phyloP scores from a whole-genome alignment of 2,888 invertebrate species.

The Acronicta leporina region DNA sequence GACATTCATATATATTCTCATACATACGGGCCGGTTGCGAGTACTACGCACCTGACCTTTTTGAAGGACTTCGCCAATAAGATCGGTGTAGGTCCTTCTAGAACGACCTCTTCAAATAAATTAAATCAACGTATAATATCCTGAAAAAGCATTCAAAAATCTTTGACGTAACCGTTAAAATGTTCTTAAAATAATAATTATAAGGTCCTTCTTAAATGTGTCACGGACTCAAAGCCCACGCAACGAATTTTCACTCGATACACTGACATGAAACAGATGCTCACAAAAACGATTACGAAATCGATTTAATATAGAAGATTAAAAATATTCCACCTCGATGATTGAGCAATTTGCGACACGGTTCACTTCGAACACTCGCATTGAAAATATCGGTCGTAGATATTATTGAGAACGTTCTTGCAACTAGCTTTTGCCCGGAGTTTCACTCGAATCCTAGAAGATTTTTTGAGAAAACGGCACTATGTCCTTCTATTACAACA shows the following conservation, averaged over 20 bases:
- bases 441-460: too few species aligned
- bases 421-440: too few species aligned
- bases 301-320: conserved; percentile 60
- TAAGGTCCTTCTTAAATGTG: conserved; percentile 37
- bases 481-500: too few species aligned
- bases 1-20: too few species aligned
- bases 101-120: too few species aligned
- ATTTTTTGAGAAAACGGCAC: too few species aligned
- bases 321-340: conserved; percentile 59
- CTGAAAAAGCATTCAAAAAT: too few species aligned
- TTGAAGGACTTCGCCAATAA: too few species aligned
- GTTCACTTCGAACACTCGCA: conserved; percentile 27
- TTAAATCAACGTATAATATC: too few species aligned
- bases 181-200: conserved; percentile 3
- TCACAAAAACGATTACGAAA: conserved; percentile 60
- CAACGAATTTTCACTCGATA: conserved; percentile 28
- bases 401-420: background rate
- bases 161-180: background rate
- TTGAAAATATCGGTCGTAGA: background rate
- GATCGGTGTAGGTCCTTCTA: too few species aligned
- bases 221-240: conserved; percentile 31
- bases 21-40: too few species aligned
- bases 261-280: conserved; percentile 59
- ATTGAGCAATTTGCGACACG: conserved; percentile 61
- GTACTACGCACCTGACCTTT: too few species aligned